A percentile compares a stretch with the other conserved stretches of the same genome.
phyloP scores from a whole-genome alignment of 2,113 vertebrate genomes.

The Pachypanchax playfairii region DNA sequence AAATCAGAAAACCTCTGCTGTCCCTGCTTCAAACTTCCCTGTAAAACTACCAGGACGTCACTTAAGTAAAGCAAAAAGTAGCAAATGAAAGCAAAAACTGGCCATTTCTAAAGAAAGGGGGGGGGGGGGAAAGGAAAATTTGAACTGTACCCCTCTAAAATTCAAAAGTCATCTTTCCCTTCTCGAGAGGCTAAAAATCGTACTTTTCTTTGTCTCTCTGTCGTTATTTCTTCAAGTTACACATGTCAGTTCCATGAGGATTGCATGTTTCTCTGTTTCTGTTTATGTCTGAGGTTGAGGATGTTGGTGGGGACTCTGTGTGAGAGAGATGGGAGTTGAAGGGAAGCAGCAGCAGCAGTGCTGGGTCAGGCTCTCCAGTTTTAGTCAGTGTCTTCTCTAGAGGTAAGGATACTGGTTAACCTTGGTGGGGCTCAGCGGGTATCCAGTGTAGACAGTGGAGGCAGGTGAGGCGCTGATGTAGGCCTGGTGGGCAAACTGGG shows the following conservation, averaged over 20 bases:
- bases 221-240: constrained; percentile 80
- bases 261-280: constrained; percentile 75
- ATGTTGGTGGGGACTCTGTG: constrained; percentile 30
- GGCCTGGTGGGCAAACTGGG: constrained; percentile 97
- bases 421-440: constrained; percentile 98
- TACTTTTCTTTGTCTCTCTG: constrained; percentile 62
- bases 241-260: constrained; percentile 70
- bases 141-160: constrained; percentile 58
- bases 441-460: constrained; percentile 99
- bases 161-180: constrained; percentile 46
- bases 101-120: constrained; percentile 61
- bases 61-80: constrained; percentile 41
- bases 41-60: constrained; percentile 52
- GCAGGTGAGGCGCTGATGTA: constrained; percentile 98
- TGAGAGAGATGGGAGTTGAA: constrained; percentile 1
- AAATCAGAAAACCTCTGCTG: constrained; percentile 53
- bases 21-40: constrained; percentile 48
- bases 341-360: constrained; percentile 66
- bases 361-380: constrained; percentile 77
- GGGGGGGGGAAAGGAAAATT: constrained; percentile 48
- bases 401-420: constrained; percentile 99
- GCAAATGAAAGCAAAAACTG: constrained; percentile 70
- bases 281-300: constrained; percentile 67
- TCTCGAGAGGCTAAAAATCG: constrained; percentile 52
- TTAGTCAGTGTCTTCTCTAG: constrained; percentile 82